These are phyloP conservation scores for Pterobdella sp. DNA, from an alignment of 2,888 invertebrate genomes.

Conservation along the genomic window DNA sequence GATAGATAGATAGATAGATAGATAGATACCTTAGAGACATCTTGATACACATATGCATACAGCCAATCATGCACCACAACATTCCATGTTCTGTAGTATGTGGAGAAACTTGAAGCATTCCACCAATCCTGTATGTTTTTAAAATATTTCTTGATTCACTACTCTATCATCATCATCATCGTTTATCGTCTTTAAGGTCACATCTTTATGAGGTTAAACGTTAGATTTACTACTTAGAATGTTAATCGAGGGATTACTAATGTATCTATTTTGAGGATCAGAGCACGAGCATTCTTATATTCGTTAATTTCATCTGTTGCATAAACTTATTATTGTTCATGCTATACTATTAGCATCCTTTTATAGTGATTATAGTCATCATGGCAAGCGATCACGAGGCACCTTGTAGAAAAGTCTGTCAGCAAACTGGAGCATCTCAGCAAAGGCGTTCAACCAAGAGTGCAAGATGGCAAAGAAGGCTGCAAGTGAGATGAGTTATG, in stretches of 20 bases:
- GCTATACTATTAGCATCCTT: neutral
- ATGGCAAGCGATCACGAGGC: neutral
- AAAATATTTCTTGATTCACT: no score
- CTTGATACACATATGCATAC: constrained; percentile 77
- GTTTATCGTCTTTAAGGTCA: no score
- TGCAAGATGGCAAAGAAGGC: constrained; percentile 82
- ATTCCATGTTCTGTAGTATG: constrained; percentile 89
- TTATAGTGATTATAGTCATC: neutral
- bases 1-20: neutral
- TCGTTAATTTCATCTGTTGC: neutral
- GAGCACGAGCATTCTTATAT: no score
- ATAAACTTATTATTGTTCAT: neutral
- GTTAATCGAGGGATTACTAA: no score
- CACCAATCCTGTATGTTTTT: constrained; percentile 71
- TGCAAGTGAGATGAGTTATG: no score
- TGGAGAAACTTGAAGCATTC: constrained; percentile 73
- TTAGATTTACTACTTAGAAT: no score
- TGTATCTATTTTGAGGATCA: no score
- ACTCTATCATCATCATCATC: no score
- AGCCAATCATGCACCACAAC: constrained; percentile 89
- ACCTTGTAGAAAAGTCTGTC: constrained; percentile 73
- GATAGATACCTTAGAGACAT: constrained; percentile 48
- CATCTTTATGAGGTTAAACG: no score
- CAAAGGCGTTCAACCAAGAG: constrained; percentile 81
- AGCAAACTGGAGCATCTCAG: constrained; percentile 77